Base-by-base conservation (phyloP, 2,113 vertebrate genomes). In the Salvelinus fontinalis region DNA sequence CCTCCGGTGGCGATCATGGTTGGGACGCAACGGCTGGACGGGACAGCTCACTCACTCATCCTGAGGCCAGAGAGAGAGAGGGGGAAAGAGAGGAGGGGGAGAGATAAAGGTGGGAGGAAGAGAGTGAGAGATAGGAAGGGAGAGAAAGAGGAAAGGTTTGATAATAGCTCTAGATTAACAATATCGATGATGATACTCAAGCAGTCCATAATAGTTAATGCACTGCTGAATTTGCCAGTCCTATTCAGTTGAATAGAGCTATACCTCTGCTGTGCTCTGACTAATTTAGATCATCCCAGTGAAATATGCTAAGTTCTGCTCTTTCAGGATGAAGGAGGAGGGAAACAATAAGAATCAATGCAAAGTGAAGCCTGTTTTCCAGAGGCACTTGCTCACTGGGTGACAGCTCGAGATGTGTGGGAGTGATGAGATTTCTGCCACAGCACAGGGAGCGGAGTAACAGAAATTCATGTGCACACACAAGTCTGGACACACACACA, bases 1-100 rank as follows among this genome's bases (percentile, higher is more conserved):
- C 97, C 97, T 14, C 97, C 97, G 34, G 97, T 99, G 77, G 97
- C 97, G 3, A 99, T 99, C 97, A 99, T 99, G 92, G 92, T 95
- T 27, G 29, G 27, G 27, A 44, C 34, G n/a, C 26, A 20, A 44
- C 2, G 39, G 39, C 2, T 2, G 9, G 39, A 11, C 39, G 39
- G 39, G 67, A 3, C 68, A 57, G 73, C 70, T 84, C 81, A 84
- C 70, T 78, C 83, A 73, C 75, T 82, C 85, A 88, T 83, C 84
- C 89, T 91, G 75, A 54, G 60, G 3, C 64, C 60, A 84, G 27
- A 74, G 20, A 79, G 20, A 79, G 67, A 34, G 16, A 24, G 57
- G n/a, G 16, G 39, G 6, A 34, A 34, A 34, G 34, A 34, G 34
- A 34, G 34, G 39, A 44, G 39, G 39, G 8, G 39, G 8, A 44